Percentiles rank a stretch among this genome's conserved stretches.
phyloP scores from a whole-genome alignment of 1,140 invertebrate genomes.

The Caenorhabditis remanei region DNA sequence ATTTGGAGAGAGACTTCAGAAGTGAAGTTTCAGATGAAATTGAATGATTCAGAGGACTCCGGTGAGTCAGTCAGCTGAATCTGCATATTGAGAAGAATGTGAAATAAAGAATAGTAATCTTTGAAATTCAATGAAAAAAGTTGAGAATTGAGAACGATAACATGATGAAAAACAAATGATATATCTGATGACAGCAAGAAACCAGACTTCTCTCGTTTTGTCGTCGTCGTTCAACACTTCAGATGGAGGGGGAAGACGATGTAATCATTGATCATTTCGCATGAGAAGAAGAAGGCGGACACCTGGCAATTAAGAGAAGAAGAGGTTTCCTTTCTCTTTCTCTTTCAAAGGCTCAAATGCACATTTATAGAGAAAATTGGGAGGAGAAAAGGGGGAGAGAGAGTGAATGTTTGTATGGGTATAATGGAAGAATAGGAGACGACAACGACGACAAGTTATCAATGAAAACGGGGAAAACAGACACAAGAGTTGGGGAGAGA shows the following conservation, averaged over 20 bases:
- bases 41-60: not conserved
- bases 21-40: too few relatives aligned
- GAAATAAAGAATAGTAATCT: not conserved
- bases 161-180: constrained; percentile 3
- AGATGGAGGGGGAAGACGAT: not conserved
- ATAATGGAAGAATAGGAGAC: not conserved
- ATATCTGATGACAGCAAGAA: not conserved
- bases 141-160: not conserved
- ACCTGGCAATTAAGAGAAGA: constrained; percentile 20
- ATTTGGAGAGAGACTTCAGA: too few relatives aligned
- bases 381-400: not conserved
- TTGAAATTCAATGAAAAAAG: too few relatives aligned
- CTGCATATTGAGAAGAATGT: too few relatives aligned
- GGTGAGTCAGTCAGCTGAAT: too few relatives aligned
- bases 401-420: constrained; percentile 5
- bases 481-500: not conserved
- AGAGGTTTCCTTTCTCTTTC: not conserved
- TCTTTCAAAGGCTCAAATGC: not conserved
- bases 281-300: not conserved
- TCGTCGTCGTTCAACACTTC: not conserved
- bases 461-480: not conserved
- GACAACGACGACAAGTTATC: constrained; percentile 37
- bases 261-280: constrained; percentile 41
- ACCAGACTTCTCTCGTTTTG: not conserved
- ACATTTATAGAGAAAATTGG: not conserved